Conservation (phyloP, 2,113 vertebrate genomes). For the Caranx ignobilis region DNA sequence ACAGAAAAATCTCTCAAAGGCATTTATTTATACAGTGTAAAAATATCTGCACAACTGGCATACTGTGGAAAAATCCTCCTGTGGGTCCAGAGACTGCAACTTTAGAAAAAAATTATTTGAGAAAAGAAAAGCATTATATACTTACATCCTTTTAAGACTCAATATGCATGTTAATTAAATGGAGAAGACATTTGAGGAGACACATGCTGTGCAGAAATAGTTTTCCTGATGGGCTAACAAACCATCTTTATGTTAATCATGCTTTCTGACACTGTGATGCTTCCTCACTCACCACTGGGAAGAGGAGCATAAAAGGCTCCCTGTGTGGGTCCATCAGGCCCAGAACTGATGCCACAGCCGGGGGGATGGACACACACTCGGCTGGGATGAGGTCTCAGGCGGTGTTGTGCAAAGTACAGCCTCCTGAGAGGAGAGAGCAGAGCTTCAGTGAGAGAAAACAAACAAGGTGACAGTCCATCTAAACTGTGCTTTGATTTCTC, state of each 20-base stretch:
- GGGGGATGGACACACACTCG: slow-evolving; percentile 89
- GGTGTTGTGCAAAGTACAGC: slow-evolving; percentile 92
- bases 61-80: slow-evolving; percentile 24
- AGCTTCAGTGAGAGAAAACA: slow-evolving; percentile 22
- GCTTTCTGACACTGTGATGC: neutral
- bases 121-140: slow-evolving; percentile 20
- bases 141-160: neutral
- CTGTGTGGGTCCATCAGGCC: slow-evolving; percentile 90
- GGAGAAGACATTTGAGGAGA: slow-evolving; percentile 17
- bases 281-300: slow-evolving; percentile 84
- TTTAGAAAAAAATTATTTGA: slow-evolving; percentile 31
- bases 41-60: slow-evolving; percentile 40
- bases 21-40: slow-evolving; percentile 45
- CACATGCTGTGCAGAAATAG: neutral
- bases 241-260: slow-evolving; percentile 6
- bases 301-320: slow-evolving; percentile 91
- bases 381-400: slow-evolving; percentile 91
- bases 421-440: slow-evolving; percentile 83
- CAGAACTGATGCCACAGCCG: slow-evolving; percentile 90
- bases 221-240: slow-evolving; percentile 27
- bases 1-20: slow-evolving; percentile 22
- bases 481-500: neutral
- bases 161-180: slow-evolving; percentile 15
- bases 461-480: slow-evolving; percentile 7
- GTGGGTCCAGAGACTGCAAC: slow-evolving; percentile 27